Conservation (phyloP, 1,140 invertebrate species). For the Brachionus rubens region DNA sequence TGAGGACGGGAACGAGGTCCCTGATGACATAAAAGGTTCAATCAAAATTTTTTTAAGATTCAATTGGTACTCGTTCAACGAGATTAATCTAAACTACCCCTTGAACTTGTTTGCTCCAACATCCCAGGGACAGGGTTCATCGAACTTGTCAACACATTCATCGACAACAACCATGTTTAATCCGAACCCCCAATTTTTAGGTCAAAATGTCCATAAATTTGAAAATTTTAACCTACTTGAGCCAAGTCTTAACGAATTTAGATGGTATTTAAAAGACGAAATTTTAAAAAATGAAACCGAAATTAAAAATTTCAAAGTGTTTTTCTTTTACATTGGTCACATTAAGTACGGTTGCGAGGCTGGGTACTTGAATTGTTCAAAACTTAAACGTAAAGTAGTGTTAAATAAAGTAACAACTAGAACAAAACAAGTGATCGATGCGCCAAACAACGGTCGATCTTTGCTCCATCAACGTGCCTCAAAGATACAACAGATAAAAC, state of each 20-base stretch:
- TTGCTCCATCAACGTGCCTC: not conserved
- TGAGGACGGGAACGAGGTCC: not conserved
- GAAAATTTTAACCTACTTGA: not conserved
- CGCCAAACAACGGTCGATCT: not conserved
- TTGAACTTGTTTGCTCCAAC: not conserved
- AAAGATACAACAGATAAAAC: no score
- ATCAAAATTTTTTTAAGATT: constrained; percentile 40
- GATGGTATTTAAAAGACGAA: constrained; percentile 33
- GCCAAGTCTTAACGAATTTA: not conserved
- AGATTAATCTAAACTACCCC: not conserved
- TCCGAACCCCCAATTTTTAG: not conserved
- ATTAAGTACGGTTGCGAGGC: not conserved
- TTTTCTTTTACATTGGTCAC: not conserved
- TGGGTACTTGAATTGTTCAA: not conserved
- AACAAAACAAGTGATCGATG: not conserved
- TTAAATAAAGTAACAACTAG: no score
- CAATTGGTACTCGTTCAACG: constrained; percentile 42
- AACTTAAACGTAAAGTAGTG: no score
- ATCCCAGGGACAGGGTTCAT: not conserved
- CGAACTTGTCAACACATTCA: not conserved
- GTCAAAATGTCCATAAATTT: not conserved
- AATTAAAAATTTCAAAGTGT: not conserved
- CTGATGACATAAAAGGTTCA: not conserved
- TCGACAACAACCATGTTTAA: not conserved
- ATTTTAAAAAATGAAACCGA: not conserved